Percentiles rank a stretch among this genome's conserved stretches.
phyloP scores from a whole-genome alignment of 1,140 invertebrate genomes.

The Sesamia nonagrioides region DNA sequence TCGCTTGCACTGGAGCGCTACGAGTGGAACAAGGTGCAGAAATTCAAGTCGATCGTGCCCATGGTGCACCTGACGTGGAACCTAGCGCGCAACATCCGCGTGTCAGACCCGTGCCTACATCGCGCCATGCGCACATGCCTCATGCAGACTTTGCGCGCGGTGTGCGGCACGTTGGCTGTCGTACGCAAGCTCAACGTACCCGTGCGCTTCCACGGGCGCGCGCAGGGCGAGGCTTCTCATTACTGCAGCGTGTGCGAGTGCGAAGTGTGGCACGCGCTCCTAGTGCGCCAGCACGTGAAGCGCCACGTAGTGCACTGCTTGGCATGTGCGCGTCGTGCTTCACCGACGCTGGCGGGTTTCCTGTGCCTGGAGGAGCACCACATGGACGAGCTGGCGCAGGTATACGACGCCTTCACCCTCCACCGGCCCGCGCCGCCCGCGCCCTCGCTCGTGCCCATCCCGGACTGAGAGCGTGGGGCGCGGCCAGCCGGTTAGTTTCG shows the following conservation, averaged over 20 bases:
- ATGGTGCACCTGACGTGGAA: slow-evolving; percentile 99
- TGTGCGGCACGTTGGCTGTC: slow-evolving; percentile 95
- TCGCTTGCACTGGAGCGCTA: slow-evolving; percentile 98
- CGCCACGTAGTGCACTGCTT: slow-evolving; percentile 99
- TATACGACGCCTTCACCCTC: slow-evolving; percentile 96
- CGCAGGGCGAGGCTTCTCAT: slow-evolving; percentile 98
- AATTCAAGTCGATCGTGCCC: slow-evolving; percentile 99
- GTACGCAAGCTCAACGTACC: slow-evolving; percentile 95
- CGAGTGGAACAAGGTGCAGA: slow-evolving; percentile 99
- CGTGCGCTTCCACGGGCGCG: slow-evolving; percentile 97
- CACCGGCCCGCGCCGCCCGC: slow-evolving; percentile 87
- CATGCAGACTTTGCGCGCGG: slow-evolving; percentile 94
- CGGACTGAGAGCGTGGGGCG: slow-evolving; percentile 49
- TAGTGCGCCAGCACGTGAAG: slow-evolving; percentile 98
- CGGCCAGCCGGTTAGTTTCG: neutral
- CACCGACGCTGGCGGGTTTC: slow-evolving; percentile 95
- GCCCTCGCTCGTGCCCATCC: slow-evolving; percentile 44
- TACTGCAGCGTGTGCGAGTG: slow-evolving; percentile 99
- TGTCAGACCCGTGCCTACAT: slow-evolving; percentile 96
- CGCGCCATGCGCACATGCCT: slow-evolving; percentile 94
- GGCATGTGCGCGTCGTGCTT: slow-evolving; percentile 96
- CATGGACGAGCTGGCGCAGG: slow-evolving; percentile 95
- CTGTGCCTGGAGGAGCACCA: slow-evolving; percentile 98
- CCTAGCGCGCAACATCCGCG: slow-evolving; percentile 98
- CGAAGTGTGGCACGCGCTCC: slow-evolving; percentile 99